Conservation (phyloP, 2,888 invertebrate genomes). For the Invenusta paracnida region DNA sequence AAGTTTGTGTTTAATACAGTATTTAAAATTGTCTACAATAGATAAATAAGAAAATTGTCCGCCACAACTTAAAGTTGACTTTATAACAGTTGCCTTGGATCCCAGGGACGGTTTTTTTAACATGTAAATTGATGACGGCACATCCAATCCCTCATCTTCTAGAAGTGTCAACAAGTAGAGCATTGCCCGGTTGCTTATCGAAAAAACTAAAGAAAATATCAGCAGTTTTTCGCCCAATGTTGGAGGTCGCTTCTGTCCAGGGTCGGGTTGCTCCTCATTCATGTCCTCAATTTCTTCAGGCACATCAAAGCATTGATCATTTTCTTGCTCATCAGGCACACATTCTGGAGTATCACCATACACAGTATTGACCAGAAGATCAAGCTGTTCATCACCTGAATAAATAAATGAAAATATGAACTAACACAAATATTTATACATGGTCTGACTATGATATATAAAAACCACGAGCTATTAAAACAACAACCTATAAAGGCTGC, state of each 20-base stretch:
- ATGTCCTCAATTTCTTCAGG: not conserved
- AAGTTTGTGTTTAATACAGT: not conserved
- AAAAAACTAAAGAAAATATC: not conserved
- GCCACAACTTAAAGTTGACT: not conserved
- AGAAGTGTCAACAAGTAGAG: not conserved
- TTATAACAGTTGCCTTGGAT: not conserved
- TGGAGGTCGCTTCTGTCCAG: no score
- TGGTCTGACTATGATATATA: no score
- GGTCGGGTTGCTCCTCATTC: no score
- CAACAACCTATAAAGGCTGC: no score
- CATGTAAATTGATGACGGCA: not conserved
- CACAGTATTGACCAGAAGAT: no score
- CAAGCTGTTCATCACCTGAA: no score
- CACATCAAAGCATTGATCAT: no score
- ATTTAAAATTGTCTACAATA: not conserved
- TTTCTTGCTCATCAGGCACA: no score
- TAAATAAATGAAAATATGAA: no score
- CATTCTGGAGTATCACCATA: no score
- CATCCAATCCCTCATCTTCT: not conserved
- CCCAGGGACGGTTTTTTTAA: not conserved
- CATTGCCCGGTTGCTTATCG: not conserved
- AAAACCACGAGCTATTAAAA: no score
- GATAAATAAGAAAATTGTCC: constrained; percentile 9
- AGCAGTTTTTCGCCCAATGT: not conserved
- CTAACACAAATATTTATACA: no score